Base-by-base conservation (phyloP, 1,140 invertebrate species). In the Drosophila jambulina region DNA sequence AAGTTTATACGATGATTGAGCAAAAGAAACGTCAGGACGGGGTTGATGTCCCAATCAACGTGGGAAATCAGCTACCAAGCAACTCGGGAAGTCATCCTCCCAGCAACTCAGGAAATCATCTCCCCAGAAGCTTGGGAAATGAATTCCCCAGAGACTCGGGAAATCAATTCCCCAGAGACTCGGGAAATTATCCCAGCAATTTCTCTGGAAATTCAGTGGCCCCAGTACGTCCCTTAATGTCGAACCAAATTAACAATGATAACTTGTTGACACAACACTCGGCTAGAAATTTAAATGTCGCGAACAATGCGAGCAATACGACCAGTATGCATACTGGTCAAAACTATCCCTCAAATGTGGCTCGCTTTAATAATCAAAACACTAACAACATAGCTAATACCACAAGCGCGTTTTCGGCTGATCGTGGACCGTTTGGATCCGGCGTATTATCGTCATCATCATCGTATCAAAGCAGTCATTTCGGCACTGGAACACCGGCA, bases 1-100 rank as follows among this genome's bases (percentile, higher is more conserved):
- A 87, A 54, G 82, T 90, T 5, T 91, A 92, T 38, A 78, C 68
- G 0, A 19, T 81, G 15, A 82, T 92, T 48, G 78, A 92, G 46
- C 72, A 91, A 13, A 92, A 92, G 38, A 88, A 91, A 46, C 75
- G 62, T 5, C 29, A 53, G 10, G 70, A 82, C 2, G 21, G 25
- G 9, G 51, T 23, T 17, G 29, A 6, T 10, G 15, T 34, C 34
- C 4, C 29, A 17, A 19, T 2, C 4, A 36, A 13, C 2, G 54
- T 21, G 5, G 40, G 21, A 0, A 57, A 34, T 38, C 9, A 38
- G 8, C 15, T 2, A 4, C 29, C 25, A 27, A 46, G 25, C 17
- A 19, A 19, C 5, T 67, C 34, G 2, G 40, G 8, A 0, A 58
- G 34, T 43, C 25, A 34, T 38, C 19, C 1, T 1, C 15, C 32